A percentile compares a stretch with the other conserved stretches of the same genome.
Conservation (phyloP, 2,888 invertebrate genomes). For the Luffia ferchaultella region DNA sequence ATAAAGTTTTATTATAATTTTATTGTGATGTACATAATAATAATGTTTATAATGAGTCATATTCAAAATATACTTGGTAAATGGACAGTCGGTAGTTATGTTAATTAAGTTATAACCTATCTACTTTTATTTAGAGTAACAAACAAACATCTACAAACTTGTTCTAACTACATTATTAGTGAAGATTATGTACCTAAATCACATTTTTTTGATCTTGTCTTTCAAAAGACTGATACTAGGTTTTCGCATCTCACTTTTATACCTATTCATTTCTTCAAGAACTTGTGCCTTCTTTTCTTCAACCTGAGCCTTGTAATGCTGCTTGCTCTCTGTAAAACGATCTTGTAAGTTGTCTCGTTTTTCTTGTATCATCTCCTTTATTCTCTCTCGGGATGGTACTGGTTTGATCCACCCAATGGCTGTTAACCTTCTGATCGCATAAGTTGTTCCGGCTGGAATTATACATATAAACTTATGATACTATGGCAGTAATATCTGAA, state of each 20-base stretch:
- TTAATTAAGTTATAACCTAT: too few relatives aligned
- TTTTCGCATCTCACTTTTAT: constrained; percentile 53
- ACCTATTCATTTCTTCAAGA: constrained; percentile 59
- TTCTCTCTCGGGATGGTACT: constrained; percentile 71
- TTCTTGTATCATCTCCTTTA: constrained; percentile 70
- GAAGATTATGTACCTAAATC: too few relatives aligned
- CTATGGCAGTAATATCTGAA: too few relatives aligned
- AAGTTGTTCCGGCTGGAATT: constrained; percentile 80
- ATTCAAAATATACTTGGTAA: too few relatives aligned
- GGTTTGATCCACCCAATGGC: constrained; percentile 84
- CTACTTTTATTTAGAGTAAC: too few relatives aligned
- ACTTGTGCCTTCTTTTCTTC: constrained; percentile 44
- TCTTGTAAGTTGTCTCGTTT: constrained; percentile 69
- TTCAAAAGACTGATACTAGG: constrained; percentile 26
- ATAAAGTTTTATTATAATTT: not conserved
- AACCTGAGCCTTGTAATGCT: constrained; percentile 47
- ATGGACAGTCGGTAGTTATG: too few relatives aligned
- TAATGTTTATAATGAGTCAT: too few relatives aligned
- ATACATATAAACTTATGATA: too few relatives aligned
- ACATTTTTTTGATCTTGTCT: constrained; percentile 52
- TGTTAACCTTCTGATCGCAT: constrained; percentile 82
- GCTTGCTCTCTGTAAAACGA: constrained; percentile 64
- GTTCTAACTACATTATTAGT: too few relatives aligned
- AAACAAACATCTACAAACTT: too few relatives aligned
- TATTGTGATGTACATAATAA: not conserved